Evolutionary conservation across 2,888 invertebrate species (phyloP).

Genomic region (Drosophila pegasa): DNA sequence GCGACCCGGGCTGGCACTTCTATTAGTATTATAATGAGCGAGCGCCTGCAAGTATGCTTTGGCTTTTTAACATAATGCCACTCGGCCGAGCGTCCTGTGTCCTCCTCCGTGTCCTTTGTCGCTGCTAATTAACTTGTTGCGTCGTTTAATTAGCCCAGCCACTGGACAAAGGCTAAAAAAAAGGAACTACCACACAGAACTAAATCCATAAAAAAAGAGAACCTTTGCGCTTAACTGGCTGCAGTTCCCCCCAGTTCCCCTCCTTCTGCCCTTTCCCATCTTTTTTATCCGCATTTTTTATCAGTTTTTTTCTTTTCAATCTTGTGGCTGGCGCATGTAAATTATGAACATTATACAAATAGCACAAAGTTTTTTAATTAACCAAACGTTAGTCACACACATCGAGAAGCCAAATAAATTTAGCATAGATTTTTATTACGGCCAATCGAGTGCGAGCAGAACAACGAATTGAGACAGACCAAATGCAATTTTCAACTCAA

Average conservation of each 20-base stretch:
- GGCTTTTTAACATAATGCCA: slow-evolving; percentile 51
- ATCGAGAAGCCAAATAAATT: slow-evolving; percentile 65
- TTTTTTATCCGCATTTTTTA: slow-evolving; percentile 22
- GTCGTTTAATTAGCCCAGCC: slow-evolving; percentile 70
- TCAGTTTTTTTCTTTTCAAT: slow-evolving; percentile 26
- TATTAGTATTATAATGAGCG: slow-evolving; percentile 69
- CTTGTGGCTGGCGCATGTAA: slow-evolving; percentile 51
- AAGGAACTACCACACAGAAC: slow-evolving; percentile 1
- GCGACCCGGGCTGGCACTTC: slow-evolving; percentile 18
- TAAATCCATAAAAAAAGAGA: slow-evolving; percentile 34
- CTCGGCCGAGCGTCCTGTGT: slow-evolving; percentile 39
- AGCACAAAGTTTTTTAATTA: slow-evolving; percentile 77
- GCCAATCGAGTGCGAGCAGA: slow-evolving; percentile 10
- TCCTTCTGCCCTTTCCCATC: too few relatives aligned
- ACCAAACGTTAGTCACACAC: slow-evolving; percentile 58
- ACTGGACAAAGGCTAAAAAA: slow-evolving; percentile 25
- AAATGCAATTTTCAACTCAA: slow-evolving; percentile 56
- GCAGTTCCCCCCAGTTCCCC: slow-evolving; percentile 21
- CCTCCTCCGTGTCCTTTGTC: slow-evolving; percentile 48
- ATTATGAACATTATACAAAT: slow-evolving; percentile 77
- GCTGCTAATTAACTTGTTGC: slow-evolving; percentile 77
- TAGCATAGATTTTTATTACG: slow-evolving; percentile 59
- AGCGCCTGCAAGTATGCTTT: slow-evolving; percentile 58
- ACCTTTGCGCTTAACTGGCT: slow-evolving; percentile 58
- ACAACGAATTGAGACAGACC: slow-evolving; percentile 6